Percentiles rank a stretch among this genome's conserved stretches.
These are phyloP conservation scores for Polymixis lichenea DNA, from an alignment of 2,888 invertebrate genomes.

Conservation along the genomic window DNA sequence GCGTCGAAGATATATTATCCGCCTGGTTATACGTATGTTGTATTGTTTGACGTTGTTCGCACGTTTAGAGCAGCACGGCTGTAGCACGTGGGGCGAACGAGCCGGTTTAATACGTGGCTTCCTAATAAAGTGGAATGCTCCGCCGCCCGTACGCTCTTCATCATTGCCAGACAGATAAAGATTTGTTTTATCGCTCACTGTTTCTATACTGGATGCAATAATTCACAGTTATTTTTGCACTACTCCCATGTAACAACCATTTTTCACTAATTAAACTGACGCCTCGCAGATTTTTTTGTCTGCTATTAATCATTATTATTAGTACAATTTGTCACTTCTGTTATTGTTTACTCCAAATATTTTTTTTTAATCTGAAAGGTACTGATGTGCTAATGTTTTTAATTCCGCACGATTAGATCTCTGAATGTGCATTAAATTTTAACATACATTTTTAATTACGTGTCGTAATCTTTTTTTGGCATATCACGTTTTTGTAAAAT, in stretches of 20 bases:
- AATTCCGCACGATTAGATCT: constrained; percentile 29
- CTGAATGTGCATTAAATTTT: constrained; percentile 18
- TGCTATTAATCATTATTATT: not conserved
- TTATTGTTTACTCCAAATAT: constrained; percentile 51
- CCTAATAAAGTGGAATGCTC: constrained; percentile 85
- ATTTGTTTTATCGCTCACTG: constrained; percentile 65
- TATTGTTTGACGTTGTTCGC: constrained; percentile 72
- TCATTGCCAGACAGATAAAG: constrained; percentile 71
- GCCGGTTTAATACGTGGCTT: constrained; percentile 85
- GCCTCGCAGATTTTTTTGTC: constrained; percentile 18
- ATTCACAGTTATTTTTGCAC: constrained; percentile 45
- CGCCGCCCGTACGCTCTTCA: constrained; percentile 68
- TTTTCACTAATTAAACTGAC: constrained; percentile 31
- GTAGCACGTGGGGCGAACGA: constrained; percentile 77
- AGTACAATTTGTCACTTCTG: not conserved
- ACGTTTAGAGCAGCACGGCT: constrained; percentile 77
- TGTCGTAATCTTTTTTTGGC: constrained; percentile 21
- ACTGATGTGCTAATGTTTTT: constrained; percentile 18
- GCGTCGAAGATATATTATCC: constrained; percentile 65
- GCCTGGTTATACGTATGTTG: constrained; percentile 57
- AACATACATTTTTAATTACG: constrained; percentile 17
- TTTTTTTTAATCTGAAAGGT: constrained; percentile 31
- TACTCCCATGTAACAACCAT: constrained; percentile 26
- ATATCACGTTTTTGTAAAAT: constrained; percentile 1
- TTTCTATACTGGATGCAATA: constrained; percentile 42